A percentile compares a stretch with the other conserved stretches of the same genome.
Evolutionary conservation across 1,140 invertebrate species (phyloP).

Genomic region (Brachystomella parvula): DNA sequence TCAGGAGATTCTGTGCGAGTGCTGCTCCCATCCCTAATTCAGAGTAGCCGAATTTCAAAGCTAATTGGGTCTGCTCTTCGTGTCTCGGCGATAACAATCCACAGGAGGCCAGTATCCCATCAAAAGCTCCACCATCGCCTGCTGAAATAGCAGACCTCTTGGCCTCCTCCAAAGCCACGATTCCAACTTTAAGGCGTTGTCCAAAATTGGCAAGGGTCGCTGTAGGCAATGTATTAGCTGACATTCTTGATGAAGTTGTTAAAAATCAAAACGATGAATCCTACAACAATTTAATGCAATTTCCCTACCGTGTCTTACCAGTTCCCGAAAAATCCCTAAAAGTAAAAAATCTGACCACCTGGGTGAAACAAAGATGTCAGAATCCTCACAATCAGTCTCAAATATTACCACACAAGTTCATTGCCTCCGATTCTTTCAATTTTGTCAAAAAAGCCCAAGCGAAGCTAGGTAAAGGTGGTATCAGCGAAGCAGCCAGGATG

Average conservation of each 20-base stretch:
- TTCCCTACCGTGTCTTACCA: constrained; percentile 9
- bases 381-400: neutral
- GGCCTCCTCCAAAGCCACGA: neutral
- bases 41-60: too few species aligned
- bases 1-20: too few species aligned
- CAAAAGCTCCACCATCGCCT: too few species aligned
- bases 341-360: constrained; percentile 21
- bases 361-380: neutral
- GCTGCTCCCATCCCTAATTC: too few species aligned
- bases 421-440: neutral
- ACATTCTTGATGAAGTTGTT: neutral
- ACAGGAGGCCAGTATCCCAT: too few species aligned
- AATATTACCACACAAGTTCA: neutral
- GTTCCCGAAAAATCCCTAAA: constrained; percentile 8
- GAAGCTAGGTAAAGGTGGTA: constrained; percentile 7
- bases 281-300: constrained; percentile 7
- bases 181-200: constrained; percentile 2
- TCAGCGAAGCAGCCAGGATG: constrained; percentile 9
- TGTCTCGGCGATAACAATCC: too few species aligned
- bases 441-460: constrained; percentile 12
- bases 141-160: neutral
- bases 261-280: neutral
- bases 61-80: too few species aligned
- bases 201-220: constrained; percentile 1
- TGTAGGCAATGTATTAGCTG: neutral